Base-by-base conservation (phyloP, 2,113 vertebrate genomes). In the Acrocephalus kingi region DNA sequence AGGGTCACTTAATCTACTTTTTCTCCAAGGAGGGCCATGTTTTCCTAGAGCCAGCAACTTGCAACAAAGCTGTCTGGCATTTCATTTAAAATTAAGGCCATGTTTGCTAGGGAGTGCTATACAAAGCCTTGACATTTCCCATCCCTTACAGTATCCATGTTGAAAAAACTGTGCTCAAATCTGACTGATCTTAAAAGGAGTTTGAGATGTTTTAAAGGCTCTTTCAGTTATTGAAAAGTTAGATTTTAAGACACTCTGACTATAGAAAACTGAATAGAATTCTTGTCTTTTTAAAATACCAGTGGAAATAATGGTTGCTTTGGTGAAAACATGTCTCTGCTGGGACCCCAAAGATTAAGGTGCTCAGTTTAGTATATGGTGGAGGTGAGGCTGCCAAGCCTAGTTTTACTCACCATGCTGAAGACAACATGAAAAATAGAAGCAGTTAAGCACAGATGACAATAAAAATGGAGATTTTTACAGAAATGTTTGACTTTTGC, bases 1-100 rank as follows among this genome's bases (percentile, higher is more conserved):
- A 95, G 89, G 73, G 79, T 93, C 90, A 94, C 63, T 87, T 96
- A 96, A 94, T 96, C 89, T 95, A 49, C 67, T 94, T 96, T 93
- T 91, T 71, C 45, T 94, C 48, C 68, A 84, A 92, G 85, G 69
- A 69, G 24, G 79, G 12, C 62, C 12, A 3, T 52, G 62, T 93
- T 93, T 95, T 92, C 75, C 41, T 90, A 48, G 68, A 96, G 58
- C 72, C 54, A 82, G 78, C 30, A 90, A 74, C 66, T 86, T 92
- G 64, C 19, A 89, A 72, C 77, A 91, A 13, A 85, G 71, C 77
- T 69, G 61, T 46, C 91, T 91, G 69, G 56, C 48, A 74, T 89
- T 96, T 96, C 55, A 83, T 94, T 97, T 96, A 84, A 94, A 96
- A 93, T 96, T 68, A 94, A 89, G 39, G 80, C 45, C 24, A 15